Evolutionary conservation across 2,113 vertebrate genomes (phyloP), one percentile per base, ranked within the genome.

Genomic region (Willisornis vidua): DNA sequence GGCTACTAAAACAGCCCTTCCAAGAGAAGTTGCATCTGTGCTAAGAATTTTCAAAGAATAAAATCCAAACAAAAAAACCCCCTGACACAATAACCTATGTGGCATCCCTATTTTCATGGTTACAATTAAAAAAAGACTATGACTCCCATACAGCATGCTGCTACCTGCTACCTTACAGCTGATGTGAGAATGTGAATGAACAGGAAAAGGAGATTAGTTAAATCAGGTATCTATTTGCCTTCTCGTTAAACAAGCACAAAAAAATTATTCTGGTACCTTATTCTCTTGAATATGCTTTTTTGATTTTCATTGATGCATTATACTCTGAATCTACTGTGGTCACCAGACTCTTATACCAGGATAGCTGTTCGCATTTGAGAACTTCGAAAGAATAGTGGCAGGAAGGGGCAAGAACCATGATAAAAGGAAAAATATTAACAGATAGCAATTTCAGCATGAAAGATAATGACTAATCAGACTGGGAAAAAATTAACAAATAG

Each of bases 401-500:
- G 15, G 13, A 28, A 61, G 3, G 48, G 52, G 19, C 39, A 80
- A 62, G 45, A 66, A 83, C 37, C 41, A 41, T 19, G 51, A 75
- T 23, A 75, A 84, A 85, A 85, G 6, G 17, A 61, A 90, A 94
- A 92, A 49, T 39, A 87, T 52, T 46, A 89, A 63, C 62, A 93
- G 41, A 89, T 58, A 89, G 85, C 59, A 89, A 93, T 49, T 86
- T 93, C 83, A 94, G 86, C 45, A 12, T 63, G 45, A 85, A 74
- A 93, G 71, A 85, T 75, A n/a, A 65, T 28, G 57, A 82, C 76
- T 59, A 85, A 87, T 74, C 46, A 92, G 85, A 93, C 15, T 66
- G 58, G 87, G 37, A 94, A 94, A 91, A 90, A 85, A 85, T 77
- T 90, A 82, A 62, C 75, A 81, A 88, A 90, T 43, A 90, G 52